A percentile compares a stretch with the other conserved stretches of the same genome.
Conservation (phyloP, 2,113 vertebrate genomes). For the Salvator merianae region DNA sequence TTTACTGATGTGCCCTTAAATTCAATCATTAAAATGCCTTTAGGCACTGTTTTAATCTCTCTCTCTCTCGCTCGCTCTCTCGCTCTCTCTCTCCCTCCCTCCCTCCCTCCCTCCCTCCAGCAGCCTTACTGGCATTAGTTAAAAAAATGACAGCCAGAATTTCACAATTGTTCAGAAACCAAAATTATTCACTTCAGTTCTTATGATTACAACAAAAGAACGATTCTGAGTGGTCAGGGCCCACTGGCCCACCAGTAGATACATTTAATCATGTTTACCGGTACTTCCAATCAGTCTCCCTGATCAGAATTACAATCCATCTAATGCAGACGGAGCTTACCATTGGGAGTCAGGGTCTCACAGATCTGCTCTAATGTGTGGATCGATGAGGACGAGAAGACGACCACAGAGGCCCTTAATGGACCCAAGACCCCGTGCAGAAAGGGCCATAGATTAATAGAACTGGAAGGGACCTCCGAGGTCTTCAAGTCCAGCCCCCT, state of each 20-base stretch:
- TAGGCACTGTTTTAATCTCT: constrained; percentile 32
- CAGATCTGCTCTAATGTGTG: too few species aligned
- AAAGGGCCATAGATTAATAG: too few species aligned
- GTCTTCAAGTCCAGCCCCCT: not conserved
- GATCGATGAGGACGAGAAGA: too few species aligned
- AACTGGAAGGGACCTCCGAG: not conserved
- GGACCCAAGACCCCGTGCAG: too few species aligned
- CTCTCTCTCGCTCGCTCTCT: not conserved
- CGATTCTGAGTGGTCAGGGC: too few species aligned
- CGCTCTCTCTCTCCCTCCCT: not conserved
- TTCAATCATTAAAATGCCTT: not conserved
- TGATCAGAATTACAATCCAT: too few species aligned
- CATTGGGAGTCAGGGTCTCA: too few species aligned
- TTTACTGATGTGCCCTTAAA: constrained; percentile 50
- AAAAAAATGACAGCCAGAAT: not conserved
- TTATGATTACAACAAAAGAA: not conserved
- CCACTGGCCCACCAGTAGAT: too few species aligned
- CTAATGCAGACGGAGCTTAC: too few species aligned
- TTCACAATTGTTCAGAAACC: not conserved
- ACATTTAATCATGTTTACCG: too few species aligned
- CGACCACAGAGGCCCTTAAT: too few species aligned
- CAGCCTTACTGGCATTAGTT: not conserved
- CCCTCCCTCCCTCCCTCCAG: not conserved
- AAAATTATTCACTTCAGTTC: not conserved
- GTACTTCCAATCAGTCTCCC: too few species aligned